Evolutionary conservation across 2,888 invertebrate species (phyloP), one percentile per base, ranked within the genome.

Genomic region (Yponomeuta sedellus): DNA sequence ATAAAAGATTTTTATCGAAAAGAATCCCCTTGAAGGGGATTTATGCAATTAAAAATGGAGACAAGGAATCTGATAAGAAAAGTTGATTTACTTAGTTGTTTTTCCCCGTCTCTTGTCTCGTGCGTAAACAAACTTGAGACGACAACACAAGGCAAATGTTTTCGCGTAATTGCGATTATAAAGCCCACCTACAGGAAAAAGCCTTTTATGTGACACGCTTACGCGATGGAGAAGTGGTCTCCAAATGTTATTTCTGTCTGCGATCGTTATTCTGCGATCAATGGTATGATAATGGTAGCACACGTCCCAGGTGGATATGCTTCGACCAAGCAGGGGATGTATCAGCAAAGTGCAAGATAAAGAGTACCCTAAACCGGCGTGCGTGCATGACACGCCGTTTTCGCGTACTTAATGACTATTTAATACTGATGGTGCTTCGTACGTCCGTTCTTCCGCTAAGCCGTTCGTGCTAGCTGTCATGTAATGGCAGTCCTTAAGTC

Each of bases 21-120:
- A 75, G 74, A 77, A 83, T 78, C 77, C 76, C 74, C 75, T 73
- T 77, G 80, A 83, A 86, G 83, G 80, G 83, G 86, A 86, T 88
- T 88, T 83, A 76, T 78, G 81, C 85, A 86, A 86, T 87, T 88
- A 86, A 85, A 34, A 87, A 79, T 72, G 77, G 76, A 74, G 77
- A 78, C 75, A 71, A 77, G 71, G 72, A 77, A 70, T 69, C 72
- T 70, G 75, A 77, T 79, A 74, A 75, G 77, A 74, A 72, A 78
- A 79, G 77, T 76, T 59, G 22, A 25, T 11, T 59, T 11, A 25
- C 59, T 52, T 16, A 34, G 34, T 6, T 34, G 34, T 16, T 52
- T 12, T 52, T 52, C 16, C 16, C 16, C 44, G 44, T 52, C 44
- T 52, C 44, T 52, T 52, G 44, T 52, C 44, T 16, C 16, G 44